Evolutionary conservation across 1,140 invertebrate genomes (phyloP), one percentile per base, ranked within the genome.

Genomic region (Drosophila persimilis): DNA sequence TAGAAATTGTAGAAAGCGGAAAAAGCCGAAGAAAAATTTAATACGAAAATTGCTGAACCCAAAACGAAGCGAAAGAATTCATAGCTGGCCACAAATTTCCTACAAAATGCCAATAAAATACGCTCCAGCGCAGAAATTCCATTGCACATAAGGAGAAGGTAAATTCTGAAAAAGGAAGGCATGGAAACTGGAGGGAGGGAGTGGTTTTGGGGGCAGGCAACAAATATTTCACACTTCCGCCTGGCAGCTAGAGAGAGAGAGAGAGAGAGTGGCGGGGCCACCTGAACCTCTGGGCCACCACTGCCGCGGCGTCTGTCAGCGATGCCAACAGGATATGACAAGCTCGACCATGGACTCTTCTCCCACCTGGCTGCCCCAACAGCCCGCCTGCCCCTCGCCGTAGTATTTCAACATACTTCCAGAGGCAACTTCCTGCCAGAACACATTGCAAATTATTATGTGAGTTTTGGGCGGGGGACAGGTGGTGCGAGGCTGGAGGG

Each of bases 101-200:
- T 69, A 62, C 69, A 64, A 85, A 85, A 85, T 85, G 83, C 81
- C 81, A 85, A 85, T 85, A 85, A 85, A 85, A 81, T 85, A 86
- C 81, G 77, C 65, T 81, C 65, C 29, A 73, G 43, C 62, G 83
- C 52, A 77, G 84, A 81, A 85, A 85, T 85, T 85, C 81, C 81
- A 81, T 75, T 66, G 50, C 53, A 63, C 71, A 73, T 54, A 75
- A 75, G 73, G 54, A 61, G 47, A 80, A 53, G 64, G 73, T 59
- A 80, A 73, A 62, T 57, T 48, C 51, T 48, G 3, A 39, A 13
- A 39, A 1, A 39, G 35, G 11, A 39, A 13, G 35, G 35, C 11
- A 39, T 11, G 35, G 35, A 39, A 39, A 39, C 11, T 39, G 35
- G 7, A 8, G 8, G 8, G 8, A 50, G 62, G 43, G 62, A 47